Base-by-base conservation (phyloP, 2,113 vertebrate genomes). In the Daphoenositta chrysoptera region DNA sequence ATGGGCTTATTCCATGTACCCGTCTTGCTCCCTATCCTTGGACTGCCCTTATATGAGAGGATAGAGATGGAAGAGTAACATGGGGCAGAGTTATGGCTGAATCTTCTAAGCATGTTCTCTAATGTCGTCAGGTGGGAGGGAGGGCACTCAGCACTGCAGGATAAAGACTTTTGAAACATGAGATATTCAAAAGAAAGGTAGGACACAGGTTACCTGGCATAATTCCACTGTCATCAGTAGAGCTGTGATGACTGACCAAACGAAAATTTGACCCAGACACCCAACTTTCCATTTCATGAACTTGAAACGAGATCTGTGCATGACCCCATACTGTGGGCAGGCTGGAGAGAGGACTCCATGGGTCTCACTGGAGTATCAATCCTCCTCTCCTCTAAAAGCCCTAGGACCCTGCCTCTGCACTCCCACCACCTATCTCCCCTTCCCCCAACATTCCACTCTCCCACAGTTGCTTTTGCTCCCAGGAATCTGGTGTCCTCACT, bases 301-400 rank as follows among this genome's bases (percentile, higher is more conserved):
- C n/a, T 68, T 37, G 31, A 84, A 82, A 82, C 7, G 48, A 87
- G 15, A 54, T 50, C 65, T 42, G 3, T 30, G 22, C 45, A 23
- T 7, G 42, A 37, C 10, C 18, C 22, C 45, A n/a, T 15, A 20
- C 13, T 37, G 2, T 1, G 1, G 4, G 8, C 15, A 58, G 26
- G 8, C 15, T 70, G 30, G 17, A 56, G 35, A 75, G 14, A 78
- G 6, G 4, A 71, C 33, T 15, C 26, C 39, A 50, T 15, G 3
- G 10, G n/a, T 39, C 20, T 50, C 84, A 45, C 7, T n/a, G n/a
- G 24, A n/a, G 7, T 45, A 63, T 48, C 2, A 2, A 30, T 18
- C 5, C 24, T 89, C 8, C 14, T 80, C 68, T 82, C 26, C 16
- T 35, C 48, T 64, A 42, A 83, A 89, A 44, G 23, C 3, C 31